Percentiles rank a stretch among this genome's conserved stretches.
Conservation (phyloP, 2,888 invertebrate genomes). For the Drosophila mulleri region DNA sequence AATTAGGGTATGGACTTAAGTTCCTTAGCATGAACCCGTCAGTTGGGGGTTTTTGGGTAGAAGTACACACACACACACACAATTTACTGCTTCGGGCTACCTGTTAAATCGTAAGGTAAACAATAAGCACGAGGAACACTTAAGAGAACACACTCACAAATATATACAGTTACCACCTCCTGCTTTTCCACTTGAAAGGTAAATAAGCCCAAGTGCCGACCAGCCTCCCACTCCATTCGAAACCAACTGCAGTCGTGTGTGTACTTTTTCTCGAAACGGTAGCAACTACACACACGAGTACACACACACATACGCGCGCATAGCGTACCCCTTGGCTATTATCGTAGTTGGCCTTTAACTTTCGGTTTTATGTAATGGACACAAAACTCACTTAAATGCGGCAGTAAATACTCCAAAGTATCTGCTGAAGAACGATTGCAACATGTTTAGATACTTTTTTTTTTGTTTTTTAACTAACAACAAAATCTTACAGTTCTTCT, state of each 20-base stretch:
- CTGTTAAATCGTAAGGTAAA: slow-evolving; percentile 73
- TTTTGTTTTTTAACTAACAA: neutral
- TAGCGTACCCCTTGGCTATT: slow-evolving; percentile 6
- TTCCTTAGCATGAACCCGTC: slow-evolving; percentile 47
- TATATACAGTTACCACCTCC: neutral
- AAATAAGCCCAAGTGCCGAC: slow-evolving; percentile 62
- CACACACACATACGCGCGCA: neutral
- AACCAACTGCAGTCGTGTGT: slow-evolving; percentile 32
- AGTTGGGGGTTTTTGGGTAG: slow-evolving; percentile 10
- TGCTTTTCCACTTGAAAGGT: slow-evolving; percentile 31
- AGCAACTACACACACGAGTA: slow-evolving; percentile 16
- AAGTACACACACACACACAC: slow-evolving; percentile 23
- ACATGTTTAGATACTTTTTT: slow-evolving; percentile 47
- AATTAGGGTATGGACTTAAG: slow-evolving; percentile 50
- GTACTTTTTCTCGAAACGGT: slow-evolving; percentile 37
- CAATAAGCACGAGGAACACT: slow-evolving; percentile 65
- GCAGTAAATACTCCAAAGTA: slow-evolving; percentile 46
- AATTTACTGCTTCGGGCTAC: slow-evolving; percentile 65
- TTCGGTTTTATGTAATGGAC: slow-evolving; percentile 70
- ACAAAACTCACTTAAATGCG: slow-evolving; percentile 58
- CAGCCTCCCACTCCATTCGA: slow-evolving; percentile 27
- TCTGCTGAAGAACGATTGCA: slow-evolving; percentile 47
- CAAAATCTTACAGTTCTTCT: slow-evolving; percentile 28
- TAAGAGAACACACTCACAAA: slow-evolving; percentile 44
- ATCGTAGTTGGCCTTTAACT: slow-evolving; percentile 45